A percentile compares a stretch with the other conserved stretches of the same genome.
These are phyloP conservation scores for Pseudorasbora parva DNA, from an alignment of 2,113 vertebrate genomes.

Conservation along the genomic window DNA sequence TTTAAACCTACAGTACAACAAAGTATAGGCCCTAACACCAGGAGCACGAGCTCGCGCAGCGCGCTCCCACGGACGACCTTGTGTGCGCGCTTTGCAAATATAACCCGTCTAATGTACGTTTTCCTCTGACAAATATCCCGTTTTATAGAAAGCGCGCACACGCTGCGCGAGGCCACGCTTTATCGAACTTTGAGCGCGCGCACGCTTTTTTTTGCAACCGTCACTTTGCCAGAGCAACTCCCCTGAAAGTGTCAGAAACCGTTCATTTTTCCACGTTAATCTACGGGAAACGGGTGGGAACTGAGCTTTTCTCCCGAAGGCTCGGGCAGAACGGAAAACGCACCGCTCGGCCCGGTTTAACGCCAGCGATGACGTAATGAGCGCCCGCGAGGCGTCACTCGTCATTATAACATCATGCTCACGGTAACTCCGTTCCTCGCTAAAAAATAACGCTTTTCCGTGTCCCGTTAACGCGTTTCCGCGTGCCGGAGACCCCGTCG, in stretches of 20 bases:
- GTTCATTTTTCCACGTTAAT: too few relatives aligned
- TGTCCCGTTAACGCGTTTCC: not conserved
- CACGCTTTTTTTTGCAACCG: not conserved
- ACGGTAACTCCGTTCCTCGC: not conserved
- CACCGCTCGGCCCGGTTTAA: not conserved
- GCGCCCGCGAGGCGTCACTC: not conserved
- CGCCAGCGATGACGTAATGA: not conserved
- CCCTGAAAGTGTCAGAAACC: not conserved
- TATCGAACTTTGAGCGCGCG: not conserved
- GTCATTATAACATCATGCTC: not conserved
- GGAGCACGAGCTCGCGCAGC: not conserved
- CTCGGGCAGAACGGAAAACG: not conserved
- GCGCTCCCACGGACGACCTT: not conserved
- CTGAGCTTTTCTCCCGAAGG: not conserved
- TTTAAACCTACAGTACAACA: too few relatives aligned
- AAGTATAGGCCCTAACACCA: too few relatives aligned
- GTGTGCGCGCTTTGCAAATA: not conserved
- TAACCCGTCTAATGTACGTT: not conserved
- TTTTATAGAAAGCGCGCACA: not conserved
- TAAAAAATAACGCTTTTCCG: not conserved
- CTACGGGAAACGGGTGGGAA: too few relatives aligned
- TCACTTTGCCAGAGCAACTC: not conserved
- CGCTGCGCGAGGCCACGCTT: not conserved
- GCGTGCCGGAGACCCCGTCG: not conserved
- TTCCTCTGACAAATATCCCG: not conserved